Evolutionary conservation across 2,797 vertebrate species (phyloP), one percentile per base, ranked within the genome.

Genomic region (Phrynocephalus vlangalii): DNA sequence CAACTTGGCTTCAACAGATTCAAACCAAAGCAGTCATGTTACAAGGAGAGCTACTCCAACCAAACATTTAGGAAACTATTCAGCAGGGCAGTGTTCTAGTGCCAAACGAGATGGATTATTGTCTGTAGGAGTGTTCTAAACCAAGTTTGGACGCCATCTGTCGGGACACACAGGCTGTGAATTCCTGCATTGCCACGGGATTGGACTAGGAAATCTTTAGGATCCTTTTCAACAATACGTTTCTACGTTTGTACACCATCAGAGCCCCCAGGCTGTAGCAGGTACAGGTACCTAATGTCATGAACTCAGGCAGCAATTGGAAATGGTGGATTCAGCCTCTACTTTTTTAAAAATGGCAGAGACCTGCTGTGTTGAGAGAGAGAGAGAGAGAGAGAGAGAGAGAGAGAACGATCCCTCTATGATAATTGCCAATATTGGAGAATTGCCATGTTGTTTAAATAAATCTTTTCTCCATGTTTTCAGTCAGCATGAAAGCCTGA

Each of bases 401-500:
- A 78, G 78, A 33, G 0, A 50, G 60, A 63, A 28, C 56, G 6
- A 63, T 63, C 3, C 76, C 52, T 85, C 87, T 77, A 33, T 44
- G 2, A 0, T 13, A 75, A 66, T 67, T 83, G 72, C 5, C 2
- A 70, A 87, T 68, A 81, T 20, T 28, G 79, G 13, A 9, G 67
- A 89, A 48, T 72, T 18, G 30, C 26, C 72, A 72, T 73, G 63
- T 88, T 84, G 81, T 33, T 70, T 4, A 60, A 60, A 16, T 16
- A 60, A 60, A 16, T 18, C 68, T 86, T 88, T 66, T 30, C 82
- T 80, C 73, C 50, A 86, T 44, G 79, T 92, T 91, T 94, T 30
- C 73, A 83, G 90, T 33, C 87, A 90, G 88, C 83, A 56, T 87
- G 83, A 87, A 92, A 90, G 89, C 70, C 88, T 91, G 89, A 71